Conservation (phyloP, 2,113 vertebrate species). For the Antechinus flavipes region DNA sequence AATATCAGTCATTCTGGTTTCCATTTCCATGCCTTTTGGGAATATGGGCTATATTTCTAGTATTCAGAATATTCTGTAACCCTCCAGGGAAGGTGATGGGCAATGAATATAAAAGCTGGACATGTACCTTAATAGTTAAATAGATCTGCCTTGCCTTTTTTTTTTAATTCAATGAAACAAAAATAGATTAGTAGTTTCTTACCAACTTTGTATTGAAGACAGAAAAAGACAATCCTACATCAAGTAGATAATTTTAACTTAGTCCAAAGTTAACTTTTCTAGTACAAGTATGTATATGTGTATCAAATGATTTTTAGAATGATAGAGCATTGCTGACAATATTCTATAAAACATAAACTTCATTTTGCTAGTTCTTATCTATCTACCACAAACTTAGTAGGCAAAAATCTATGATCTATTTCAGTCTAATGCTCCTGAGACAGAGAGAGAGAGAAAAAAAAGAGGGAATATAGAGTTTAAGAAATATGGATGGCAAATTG, state of each 20-base stretch:
- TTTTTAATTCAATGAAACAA: conserved; percentile 8
- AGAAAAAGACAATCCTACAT: not conserved
- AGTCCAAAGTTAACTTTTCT: not conserved
- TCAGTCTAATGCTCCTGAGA: not conserved
- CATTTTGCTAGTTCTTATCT: not conserved
- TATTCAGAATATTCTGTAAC: not conserved
- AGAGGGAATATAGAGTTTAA: not conserved
- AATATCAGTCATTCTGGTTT: conserved; percentile 34
- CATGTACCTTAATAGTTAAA: not conserved
- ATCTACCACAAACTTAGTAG: not conserved
- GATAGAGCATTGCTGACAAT: not conserved
- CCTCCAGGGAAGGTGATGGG: not conserved
- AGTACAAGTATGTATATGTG: not conserved
- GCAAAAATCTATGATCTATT: not conserved
- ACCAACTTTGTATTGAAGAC: not conserved
- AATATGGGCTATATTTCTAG: not conserved
- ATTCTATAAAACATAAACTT: not conserved
- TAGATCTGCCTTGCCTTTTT: not conserved
- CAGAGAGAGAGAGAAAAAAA: not conserved
- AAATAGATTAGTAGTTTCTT: not conserved
- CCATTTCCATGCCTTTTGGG: not conserved
- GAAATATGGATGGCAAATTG: not conserved
- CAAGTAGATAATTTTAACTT: not conserved
- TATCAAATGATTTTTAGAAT: not conserved
- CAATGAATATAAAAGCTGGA: not conserved